Percentiles rank a stretch among this genome's conserved stretches.
These are phyloP conservation scores for Falco concolor DNA, from an alignment of 2,797 vertebrate genomes.

Conservation along the genomic window DNA sequence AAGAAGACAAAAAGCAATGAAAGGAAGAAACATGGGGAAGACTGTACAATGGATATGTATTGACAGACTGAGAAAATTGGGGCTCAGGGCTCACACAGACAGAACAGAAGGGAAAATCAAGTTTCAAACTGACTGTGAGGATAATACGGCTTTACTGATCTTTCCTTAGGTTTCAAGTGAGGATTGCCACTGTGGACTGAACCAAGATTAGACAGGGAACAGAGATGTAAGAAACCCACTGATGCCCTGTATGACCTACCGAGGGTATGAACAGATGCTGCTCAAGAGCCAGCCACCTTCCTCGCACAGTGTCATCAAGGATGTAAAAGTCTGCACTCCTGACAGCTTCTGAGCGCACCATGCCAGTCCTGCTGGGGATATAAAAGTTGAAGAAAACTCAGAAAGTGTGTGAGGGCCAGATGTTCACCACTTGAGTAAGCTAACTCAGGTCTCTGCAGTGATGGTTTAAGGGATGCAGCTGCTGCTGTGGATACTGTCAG, in stretches of 20 bases:
- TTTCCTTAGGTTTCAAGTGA: not conserved
- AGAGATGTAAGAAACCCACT: not conserved
- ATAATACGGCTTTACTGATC: not conserved
- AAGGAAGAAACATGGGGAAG: not conserved
- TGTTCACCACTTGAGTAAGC: not conserved
- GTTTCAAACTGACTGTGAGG: not conserved
- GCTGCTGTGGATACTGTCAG: not conserved
- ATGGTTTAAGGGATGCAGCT: not conserved
- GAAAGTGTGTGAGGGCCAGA: not conserved
- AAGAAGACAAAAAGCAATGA: not conserved
- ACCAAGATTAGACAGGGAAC: not conserved
- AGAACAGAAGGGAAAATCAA: not conserved
- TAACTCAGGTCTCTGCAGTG: not conserved
- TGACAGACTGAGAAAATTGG: not conserved
- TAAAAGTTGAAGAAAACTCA: not conserved
- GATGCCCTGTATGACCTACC: not conserved
- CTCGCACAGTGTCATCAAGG: accelerated
- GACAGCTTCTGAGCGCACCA: not conserved
- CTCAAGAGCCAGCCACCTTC: not conserved
- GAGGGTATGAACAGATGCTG: not conserved
- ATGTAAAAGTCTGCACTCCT: not conserved
- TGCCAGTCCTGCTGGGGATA: not conserved
- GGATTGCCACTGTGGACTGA: not conserved
- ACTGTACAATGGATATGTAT: not conserved
- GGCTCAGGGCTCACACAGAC: not conserved